These are phyloP conservation scores for Folsomia manolachei DNA, from an alignment of 2,888 invertebrate species.

Conservation along the genomic window DNA sequence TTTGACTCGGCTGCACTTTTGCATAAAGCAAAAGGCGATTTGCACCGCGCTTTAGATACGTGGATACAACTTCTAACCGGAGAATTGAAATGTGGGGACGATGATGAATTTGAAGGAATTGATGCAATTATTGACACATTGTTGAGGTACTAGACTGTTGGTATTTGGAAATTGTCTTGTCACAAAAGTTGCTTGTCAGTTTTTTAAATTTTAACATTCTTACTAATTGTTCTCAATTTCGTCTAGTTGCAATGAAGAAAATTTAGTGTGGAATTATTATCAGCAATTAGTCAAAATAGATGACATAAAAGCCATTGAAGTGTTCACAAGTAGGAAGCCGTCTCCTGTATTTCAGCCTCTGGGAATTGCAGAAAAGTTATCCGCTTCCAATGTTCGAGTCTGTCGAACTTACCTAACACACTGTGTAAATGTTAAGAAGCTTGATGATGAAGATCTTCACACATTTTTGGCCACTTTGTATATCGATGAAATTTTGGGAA, in stretches of 20 bases:
- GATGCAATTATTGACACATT: constrained; percentile 55
- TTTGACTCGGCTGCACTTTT: constrained; percentile 56
- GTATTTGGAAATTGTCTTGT: too few relatives aligned
- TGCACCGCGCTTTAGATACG: constrained; percentile 55
- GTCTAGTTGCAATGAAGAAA: constrained; percentile 31
- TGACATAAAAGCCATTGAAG: constrained; percentile 37
- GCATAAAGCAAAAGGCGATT: constrained; percentile 54
- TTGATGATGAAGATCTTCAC: constrained; percentile 56
- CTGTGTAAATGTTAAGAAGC: constrained; percentile 37
- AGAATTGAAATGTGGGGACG: constrained; percentile 52
- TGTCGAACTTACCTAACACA: constrained; percentile 45
- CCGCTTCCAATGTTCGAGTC: constrained; percentile 34
- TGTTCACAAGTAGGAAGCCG: constrained; percentile 43
- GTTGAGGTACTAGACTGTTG: constrained; percentile 55
- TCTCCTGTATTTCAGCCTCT: constrained; percentile 39
- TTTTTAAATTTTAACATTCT: too few relatives aligned
- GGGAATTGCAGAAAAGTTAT: constrained; percentile 46
- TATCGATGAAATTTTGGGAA: constrained; percentile 54
- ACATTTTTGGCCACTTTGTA: constrained; percentile 58
- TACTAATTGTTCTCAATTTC: too few relatives aligned
- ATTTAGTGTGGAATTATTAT: constrained; percentile 46
- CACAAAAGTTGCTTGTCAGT: too few relatives aligned
- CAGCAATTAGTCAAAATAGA: constrained; percentile 39
- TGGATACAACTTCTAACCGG: constrained; percentile 56
- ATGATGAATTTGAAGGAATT: constrained; percentile 55